Base-by-base conservation (phyloP, 37 sponge, comb jelly and placozoan genomes). In the Chondrilla cf. caribensis region DNA sequence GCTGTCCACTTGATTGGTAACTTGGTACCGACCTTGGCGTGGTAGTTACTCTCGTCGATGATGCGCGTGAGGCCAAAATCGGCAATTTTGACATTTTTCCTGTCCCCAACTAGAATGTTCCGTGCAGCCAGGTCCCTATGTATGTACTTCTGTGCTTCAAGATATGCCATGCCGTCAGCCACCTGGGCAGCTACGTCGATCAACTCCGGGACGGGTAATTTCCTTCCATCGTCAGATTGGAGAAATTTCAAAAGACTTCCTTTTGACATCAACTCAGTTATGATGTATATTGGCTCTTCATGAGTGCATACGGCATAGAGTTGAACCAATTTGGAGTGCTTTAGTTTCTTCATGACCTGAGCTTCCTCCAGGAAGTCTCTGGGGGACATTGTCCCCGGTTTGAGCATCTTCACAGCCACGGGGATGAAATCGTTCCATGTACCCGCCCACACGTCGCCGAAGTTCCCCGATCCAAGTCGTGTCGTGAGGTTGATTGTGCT, bases 1-100 rank as follows among this genome's bases (percentile, higher is more conserved):
- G 98, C 98, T 2, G 98, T 97, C 98, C 98, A 97, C 79, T 93
- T 97, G 70, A 97, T 93, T 33, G 99, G 95, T 71, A 94, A 88
- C 81, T 91, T 94, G 0, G 95, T 83, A 1, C 95, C 91, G 51
- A 83, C 92, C 17, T 91, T 64, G 8, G 89, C 89, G 0, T 58
- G 51, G 70, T 93, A 93, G 24, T 88, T 81, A 35, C 85, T 82
- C 39, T 91, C 86, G 36, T 42, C 65, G 38, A 88, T 91, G 31
- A 91, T n/a, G 35, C 95, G 75, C 28, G 95, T 86, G 18, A 94
- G 84, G 4, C 95, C 95, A 84, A 94, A 94, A 47, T 94, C 95
- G 1, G 91, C 95, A 11, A 94, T 84, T 47, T 94, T 94, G 76
- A 90, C 87, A 37, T 86, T 79, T 44, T 88, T 88, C 0, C 66